Percentiles rank a stretch among this genome's conserved stretches.
Conservation (phyloP, 2,113 vertebrate genomes). For the Etia nguti region DNA sequence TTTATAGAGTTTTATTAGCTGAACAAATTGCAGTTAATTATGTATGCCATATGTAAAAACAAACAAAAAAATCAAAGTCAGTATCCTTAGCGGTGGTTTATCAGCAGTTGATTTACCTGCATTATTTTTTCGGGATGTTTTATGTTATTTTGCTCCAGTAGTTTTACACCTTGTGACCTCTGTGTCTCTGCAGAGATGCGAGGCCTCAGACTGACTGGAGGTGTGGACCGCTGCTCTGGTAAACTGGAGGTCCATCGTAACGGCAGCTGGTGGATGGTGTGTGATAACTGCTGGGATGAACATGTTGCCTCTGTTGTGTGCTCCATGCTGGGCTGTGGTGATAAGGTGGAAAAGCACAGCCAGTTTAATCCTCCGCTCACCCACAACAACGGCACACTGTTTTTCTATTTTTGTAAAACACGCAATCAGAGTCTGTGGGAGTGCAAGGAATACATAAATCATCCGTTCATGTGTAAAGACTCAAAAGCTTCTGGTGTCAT, state of each 20-base stretch:
- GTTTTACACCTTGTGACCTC: fast-evolving
- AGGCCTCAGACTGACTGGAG: constrained; percentile 61
- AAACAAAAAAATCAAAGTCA: fast-evolving
- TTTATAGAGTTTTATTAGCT: background rate
- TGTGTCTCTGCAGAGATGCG: constrained; percentile 55
- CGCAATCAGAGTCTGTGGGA: background rate
- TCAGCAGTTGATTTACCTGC: background rate
- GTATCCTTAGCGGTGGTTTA: fast-evolving
- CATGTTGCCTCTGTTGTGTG: constrained; percentile 43
- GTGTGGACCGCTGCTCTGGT: constrained; percentile 67
- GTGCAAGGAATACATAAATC: background rate
- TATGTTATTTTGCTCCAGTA: background rate
- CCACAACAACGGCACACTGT: constrained; percentile 11
- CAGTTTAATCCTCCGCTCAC: constrained; percentile 12
- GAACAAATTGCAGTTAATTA: background rate
- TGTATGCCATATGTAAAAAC: background rate
- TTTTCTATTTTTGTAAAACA: fast-evolving
- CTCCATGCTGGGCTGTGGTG: constrained; percentile 56
- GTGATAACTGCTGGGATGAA: constrained; percentile 49
- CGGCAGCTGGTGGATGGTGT: constrained; percentile 66
- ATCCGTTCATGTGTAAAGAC: fast-evolving
- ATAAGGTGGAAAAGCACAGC: fast-evolving
- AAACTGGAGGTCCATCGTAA: constrained; percentile 71
- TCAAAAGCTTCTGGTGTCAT: constrained; percentile 53
- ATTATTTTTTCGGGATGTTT: background rate